These are phyloP conservation scores for Dryobates pubescens DNA, from an alignment of 2,797 vertebrate species.

Conservation along the genomic window DNA sequence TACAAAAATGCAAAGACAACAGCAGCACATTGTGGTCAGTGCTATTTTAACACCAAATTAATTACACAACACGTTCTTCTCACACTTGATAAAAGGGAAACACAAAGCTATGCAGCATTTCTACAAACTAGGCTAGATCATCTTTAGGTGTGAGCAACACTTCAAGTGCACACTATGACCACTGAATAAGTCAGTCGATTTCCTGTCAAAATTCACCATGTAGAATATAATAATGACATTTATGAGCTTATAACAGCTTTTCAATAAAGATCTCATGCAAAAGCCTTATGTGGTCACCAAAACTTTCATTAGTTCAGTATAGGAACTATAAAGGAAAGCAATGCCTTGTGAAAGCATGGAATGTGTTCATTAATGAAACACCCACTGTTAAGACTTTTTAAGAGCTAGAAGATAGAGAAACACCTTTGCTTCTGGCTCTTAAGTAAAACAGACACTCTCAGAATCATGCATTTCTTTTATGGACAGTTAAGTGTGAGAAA, in stretches of 20 bases:
- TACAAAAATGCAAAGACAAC: not conserved
- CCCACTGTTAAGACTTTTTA: not conserved
- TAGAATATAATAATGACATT: not conserved
- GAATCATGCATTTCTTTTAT: not conserved
- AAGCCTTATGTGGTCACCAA: accelerated
- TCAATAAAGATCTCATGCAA: not conserved
- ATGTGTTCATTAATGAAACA: not conserved
- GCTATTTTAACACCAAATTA: not conserved
- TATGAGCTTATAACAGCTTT: not conserved
- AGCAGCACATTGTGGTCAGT: not conserved
- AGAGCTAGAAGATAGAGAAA: not conserved
- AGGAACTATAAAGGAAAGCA: not conserved
- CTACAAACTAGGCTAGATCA: slow-evolving; percentile 1
- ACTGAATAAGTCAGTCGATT: not conserved
- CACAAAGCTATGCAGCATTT: not conserved
- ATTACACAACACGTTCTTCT: not conserved
- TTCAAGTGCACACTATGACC: slow-evolving; percentile 51
- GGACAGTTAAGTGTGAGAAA: not conserved
- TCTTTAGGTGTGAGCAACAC: slow-evolving; percentile 5
- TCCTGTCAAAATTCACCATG: not conserved
- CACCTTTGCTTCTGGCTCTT: not conserved
- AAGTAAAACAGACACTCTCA: not conserved
- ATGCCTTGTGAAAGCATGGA: not conserved
- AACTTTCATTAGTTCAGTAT: not conserved
- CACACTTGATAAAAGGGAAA: not conserved